Percentiles rank a stretch among this genome's conserved stretches.
Evolutionary conservation across 1,140 invertebrate genomes (phyloP).

Genomic region (Drosophila punjabiensis): DNA sequence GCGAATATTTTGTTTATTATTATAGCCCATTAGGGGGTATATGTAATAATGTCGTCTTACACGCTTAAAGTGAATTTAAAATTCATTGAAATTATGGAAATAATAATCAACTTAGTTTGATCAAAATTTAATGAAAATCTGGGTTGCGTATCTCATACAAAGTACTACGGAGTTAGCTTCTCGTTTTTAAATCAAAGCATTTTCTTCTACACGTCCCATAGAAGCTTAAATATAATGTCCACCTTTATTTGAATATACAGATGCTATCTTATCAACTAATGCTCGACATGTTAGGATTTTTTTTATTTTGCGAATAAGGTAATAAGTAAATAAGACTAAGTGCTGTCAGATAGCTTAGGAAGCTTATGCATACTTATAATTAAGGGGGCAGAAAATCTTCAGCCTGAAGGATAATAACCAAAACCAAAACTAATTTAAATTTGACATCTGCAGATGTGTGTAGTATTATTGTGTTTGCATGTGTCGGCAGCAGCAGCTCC

Average conservation of each 20-base stretch:
- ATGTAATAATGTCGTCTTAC: background rate
- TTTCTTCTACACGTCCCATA: background rate
- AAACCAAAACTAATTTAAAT: background rate
- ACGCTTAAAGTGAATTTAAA: background rate
- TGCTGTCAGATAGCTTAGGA: background rate
- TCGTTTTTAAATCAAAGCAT: background rate
- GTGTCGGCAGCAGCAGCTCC: slow-evolving; percentile 19
- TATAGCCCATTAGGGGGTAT: background rate
- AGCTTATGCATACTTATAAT: background rate
- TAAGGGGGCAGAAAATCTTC: background rate
- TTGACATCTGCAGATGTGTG: background rate
- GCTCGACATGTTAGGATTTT: slow-evolving; percentile 4
- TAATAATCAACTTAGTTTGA: background rate
- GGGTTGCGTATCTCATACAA: background rate
- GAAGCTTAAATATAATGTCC: background rate
- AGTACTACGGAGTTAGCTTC: background rate
- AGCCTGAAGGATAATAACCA: background rate
- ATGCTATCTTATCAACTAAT: slow-evolving; percentile 32
- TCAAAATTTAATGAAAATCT: background rate
- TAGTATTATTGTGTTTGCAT: slow-evolving; percentile 18
- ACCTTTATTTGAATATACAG: slow-evolving; percentile 14
- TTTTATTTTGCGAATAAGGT: background rate
- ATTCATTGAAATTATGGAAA: background rate
- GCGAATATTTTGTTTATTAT: background rate
- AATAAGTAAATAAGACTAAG: slow-evolving; percentile 5